Base-by-base conservation (phyloP, 2,113 vertebrate genomes). In the Ophthalmolycus amberensis region DNA sequence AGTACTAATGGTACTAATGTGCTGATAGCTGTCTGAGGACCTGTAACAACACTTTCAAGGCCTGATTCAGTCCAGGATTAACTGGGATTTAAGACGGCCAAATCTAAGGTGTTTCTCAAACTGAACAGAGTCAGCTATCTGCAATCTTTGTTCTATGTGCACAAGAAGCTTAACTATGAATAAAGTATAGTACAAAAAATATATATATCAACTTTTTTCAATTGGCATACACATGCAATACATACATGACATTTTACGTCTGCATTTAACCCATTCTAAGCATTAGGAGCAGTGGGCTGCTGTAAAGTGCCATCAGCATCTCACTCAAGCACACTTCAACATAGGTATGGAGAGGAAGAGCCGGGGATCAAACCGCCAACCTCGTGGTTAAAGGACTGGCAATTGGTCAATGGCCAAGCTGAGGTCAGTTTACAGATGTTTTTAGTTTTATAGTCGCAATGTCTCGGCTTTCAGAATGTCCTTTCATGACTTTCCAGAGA, bases 381-480 rank as follows among this genome's bases (percentile, higher is more conserved):
- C 38, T 40, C 7, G 38, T 40, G 38, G 38, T 40, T 40, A 40
- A 40, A 40, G 38, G 38, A 40, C 38, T 9, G 38, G 29, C 29
- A 29, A 29, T 29, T 29, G 29, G 29, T 29, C 29, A 29, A 48
- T 25, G 50, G 67, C 48, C 29, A 58, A 48, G 7, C 38, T 5
- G 0, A 65, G 73, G 76, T 63, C 71, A 70, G 6, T 64, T 79
- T 73, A 70, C 76, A 75, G 46, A 69, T 63, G 58, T 79, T 79
- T 48, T 66, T 22, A 67, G 22, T 73, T 29, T 62, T 56, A 22
- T 6, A 67, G 16, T 48, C 0, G 8, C 25, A 68, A n/a, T 20
- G 58, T 42, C 20, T 46, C 46, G 20, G 50, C n/a, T 59, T 50
- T 77, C 7, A 9, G 20, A 74, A 69, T 27, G 40, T 72, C 7